Evolutionary conservation across 2,113 vertebrate genomes (phyloP), one percentile per base, ranked within the genome.

Genomic region (Romanogobio albipinnatus): DNA sequence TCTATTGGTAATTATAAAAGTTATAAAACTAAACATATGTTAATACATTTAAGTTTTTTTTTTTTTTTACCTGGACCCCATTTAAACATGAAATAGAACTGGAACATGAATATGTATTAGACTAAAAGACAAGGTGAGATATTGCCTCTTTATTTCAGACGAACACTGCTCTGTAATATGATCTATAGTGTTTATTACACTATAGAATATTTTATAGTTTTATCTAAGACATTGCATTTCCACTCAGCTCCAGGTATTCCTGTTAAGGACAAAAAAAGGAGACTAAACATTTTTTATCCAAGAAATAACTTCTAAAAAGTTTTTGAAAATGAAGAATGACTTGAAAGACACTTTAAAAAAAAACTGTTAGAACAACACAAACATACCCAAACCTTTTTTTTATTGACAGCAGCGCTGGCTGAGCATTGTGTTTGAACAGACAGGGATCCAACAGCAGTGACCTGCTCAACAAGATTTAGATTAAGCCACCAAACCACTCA

Each of bases 401-500:
- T n/a, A 36, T 56, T 22, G 53, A 17, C 53, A 9, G 53, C 17
- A 56, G 17, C 2, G 53, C 53, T 22, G 53, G 17, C 53, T 56
- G 17, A 19, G 53, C 2, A 0, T 9, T 17, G 15, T 29, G 36
- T 49, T 70, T 36, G 58, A 74, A 74, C 74, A 47, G 76, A 61
- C 59, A 58, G 76, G 19, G 56, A 24, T 71, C 58, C 56, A 59
- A 81, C 36, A 9, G 70, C 61, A 70, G 76, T 70, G 86, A 76
- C 76, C 82, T 36, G 36, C 36, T 79, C 39, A 24, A 56, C 26
- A 45, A 56, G 70, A 43, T 24, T 64, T 76, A 66, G 73, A 84
- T 70, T 84, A 81, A 59, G 66, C 13, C 15, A 17, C 22, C 47
- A 22, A 19, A 76, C 15, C 76, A 6, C 61, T 76, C 24, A 59